Evolutionary conservation across 2,113 vertebrate genomes (phyloP).

Genomic region (Pedetes capensis): DNA sequence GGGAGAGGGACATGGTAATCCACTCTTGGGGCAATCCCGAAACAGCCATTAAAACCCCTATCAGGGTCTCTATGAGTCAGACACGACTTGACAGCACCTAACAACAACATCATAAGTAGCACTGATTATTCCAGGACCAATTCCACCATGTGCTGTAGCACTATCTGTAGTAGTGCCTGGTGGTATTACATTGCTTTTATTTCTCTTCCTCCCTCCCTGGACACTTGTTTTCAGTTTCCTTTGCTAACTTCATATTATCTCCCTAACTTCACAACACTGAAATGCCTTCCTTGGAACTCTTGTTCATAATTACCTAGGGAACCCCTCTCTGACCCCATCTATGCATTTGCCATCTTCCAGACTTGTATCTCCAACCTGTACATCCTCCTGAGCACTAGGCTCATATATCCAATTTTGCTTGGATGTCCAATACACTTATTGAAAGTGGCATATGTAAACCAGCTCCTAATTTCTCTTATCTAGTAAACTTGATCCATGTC

Average conservation of each 20-base stretch:
- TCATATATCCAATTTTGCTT: too few species aligned
- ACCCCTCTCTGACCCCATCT: not conserved
- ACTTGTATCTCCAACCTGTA: fast-evolving
- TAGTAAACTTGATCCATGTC: not conserved
- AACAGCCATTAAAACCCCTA: too few species aligned
- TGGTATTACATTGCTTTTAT: not conserved
- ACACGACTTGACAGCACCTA: too few species aligned
- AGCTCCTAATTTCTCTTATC: too few species aligned
- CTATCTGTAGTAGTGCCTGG: not conserved
- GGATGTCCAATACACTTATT: not conserved
- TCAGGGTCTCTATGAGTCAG: too few species aligned
- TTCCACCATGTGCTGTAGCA: fast-evolving
- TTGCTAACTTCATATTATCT: not conserved
- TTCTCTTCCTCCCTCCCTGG: not conserved
- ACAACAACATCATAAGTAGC: too few species aligned
- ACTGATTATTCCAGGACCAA: too few species aligned
- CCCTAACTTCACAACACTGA: not conserved
- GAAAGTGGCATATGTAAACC: not conserved
- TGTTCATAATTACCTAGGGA: fast-evolving
- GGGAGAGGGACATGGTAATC: too few species aligned
- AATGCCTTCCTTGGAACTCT: not conserved
- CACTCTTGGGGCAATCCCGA: too few species aligned
- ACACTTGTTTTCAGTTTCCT: not conserved
- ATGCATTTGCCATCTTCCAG: not conserved
- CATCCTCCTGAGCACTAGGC: not conserved